Evolutionary conservation across 2,113 vertebrate species (phyloP), one percentile per base, ranked within the genome.

Genomic region (Ondatra zibethicus): DNA sequence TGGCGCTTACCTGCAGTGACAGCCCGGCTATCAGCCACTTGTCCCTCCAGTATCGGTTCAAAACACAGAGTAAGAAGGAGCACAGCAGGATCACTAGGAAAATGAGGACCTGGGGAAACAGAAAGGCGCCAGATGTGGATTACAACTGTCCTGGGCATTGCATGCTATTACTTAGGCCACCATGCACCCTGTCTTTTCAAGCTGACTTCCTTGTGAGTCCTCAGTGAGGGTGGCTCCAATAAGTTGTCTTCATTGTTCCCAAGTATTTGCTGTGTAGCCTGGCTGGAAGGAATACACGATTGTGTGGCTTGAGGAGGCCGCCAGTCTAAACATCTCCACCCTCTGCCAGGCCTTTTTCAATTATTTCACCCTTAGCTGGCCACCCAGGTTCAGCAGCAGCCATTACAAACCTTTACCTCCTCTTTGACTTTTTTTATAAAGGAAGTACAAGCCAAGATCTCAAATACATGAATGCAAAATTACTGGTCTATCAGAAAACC

Each of bases 11-110:
- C 96, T 96, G 39, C 89, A 98, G 76, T 1, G 97, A 98, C 13
- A 97, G 78, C 19, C 97, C 97, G 17, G 50, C 31, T 27, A 91
- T 91, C 93, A 97, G 78, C 97, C 95, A 98, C 55, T 72, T 97
- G 14, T 98, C 97, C 0, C 1, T 89, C 97, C 97, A 98, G 78
- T n/a, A 94, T 27, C 3, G n/a, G 47, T 16, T 89, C 61, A 98
- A 33, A 91, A 96, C 0, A 25, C 2, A 5, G 31, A 96, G 0
- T n/a, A 97, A 76, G 31, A 70, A 33, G 0, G 16, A 3, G 14
- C 42, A 33, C 6, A 91, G 2, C 7, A 10, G 0, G 87, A 86
- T 58, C 10, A 68, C 25, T 39, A 97, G 9, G 8, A 93, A 8
- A 92, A 91, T 12, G 73, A 96, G 12, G 82, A 97, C 42, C 97